Percentiles rank a stretch among this genome's conserved stretches.
Conservation (phyloP, 2,888 invertebrate genomes). For the Papilio demoleus region DNA sequence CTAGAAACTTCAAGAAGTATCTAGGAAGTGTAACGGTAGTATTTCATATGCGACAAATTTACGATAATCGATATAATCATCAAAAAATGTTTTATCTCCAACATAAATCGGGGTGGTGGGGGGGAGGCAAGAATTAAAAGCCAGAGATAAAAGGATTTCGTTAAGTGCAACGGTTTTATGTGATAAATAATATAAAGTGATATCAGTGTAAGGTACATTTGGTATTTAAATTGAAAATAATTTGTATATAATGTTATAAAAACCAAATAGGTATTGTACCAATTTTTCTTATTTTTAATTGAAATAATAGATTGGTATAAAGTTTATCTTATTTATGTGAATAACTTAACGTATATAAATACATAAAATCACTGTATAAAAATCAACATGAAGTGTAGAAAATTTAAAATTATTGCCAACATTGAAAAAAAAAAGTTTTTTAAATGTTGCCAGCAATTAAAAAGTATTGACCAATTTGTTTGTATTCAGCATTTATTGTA, state of each 20-base stretch:
- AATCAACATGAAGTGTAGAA: too few species aligned
- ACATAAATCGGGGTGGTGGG: background rate
- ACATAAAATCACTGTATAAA: too few species aligned
- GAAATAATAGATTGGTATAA: too few species aligned
- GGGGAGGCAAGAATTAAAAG: background rate
- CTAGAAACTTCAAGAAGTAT: background rate
- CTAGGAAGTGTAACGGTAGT: background rate
- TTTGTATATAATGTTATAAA: background rate
- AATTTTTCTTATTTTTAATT: too few species aligned
- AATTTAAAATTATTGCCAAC: too few species aligned
- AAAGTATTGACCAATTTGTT: too few species aligned
- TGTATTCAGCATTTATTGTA: too few species aligned
- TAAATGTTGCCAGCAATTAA: too few species aligned
- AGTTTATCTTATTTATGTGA: too few species aligned
- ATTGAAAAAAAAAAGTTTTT: too few species aligned
- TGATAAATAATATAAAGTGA: background rate
- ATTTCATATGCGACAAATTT: background rate
- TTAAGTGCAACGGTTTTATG: background rate
- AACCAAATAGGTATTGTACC: too few species aligned
- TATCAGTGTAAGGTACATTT: background rate
- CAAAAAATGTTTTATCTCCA: background rate
- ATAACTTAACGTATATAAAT: too few species aligned
- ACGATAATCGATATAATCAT: background rate
- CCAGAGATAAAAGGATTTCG: background rate
- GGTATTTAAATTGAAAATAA: background rate